phyloP scores from a whole-genome alignment of 2,113 vertebrate genomes.

The Melospiza georgiana region DNA sequence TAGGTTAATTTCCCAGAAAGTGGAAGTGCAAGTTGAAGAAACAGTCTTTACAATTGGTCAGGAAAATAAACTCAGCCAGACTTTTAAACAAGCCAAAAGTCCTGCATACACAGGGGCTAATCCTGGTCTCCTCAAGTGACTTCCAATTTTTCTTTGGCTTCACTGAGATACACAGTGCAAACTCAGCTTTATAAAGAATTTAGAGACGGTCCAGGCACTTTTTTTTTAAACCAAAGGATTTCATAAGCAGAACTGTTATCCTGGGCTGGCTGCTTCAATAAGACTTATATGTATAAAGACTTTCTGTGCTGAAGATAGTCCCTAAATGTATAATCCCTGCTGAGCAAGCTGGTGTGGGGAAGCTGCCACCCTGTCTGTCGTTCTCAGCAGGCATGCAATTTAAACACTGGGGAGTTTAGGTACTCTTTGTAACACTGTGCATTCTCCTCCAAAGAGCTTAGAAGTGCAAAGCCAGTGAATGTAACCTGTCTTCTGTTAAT shows the following conservation, averaged over 20 bases:
- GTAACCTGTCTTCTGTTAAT: background rate
- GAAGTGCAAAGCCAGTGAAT: conserved; percentile 1
- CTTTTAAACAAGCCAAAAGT: background rate
- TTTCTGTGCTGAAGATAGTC: background rate
- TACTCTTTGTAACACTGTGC: background rate
- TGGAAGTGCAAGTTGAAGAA: background rate
- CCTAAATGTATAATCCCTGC: conserved; percentile 7
- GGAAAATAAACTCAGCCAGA: background rate
- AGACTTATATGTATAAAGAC: background rate
- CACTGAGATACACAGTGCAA: background rate
- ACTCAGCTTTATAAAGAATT: background rate
- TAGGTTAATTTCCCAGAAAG: background rate
- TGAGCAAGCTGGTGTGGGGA: background rate
- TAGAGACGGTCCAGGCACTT: background rate
- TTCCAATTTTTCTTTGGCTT: background rate
- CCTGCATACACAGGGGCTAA: background rate
- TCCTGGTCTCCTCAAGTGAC: conserved; percentile 12
- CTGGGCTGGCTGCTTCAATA: background rate
- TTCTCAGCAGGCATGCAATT: background rate
- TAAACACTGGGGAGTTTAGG: background rate
- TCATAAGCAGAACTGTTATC: conserved; percentile 30
- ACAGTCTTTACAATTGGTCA: background rate
- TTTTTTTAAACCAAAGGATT: background rate
- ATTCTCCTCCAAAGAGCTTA: background rate
- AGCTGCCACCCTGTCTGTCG: background rate